Evolutionary conservation across 2,113 vertebrate genomes (phyloP).

Genomic region (Vidua chalybeata): DNA sequence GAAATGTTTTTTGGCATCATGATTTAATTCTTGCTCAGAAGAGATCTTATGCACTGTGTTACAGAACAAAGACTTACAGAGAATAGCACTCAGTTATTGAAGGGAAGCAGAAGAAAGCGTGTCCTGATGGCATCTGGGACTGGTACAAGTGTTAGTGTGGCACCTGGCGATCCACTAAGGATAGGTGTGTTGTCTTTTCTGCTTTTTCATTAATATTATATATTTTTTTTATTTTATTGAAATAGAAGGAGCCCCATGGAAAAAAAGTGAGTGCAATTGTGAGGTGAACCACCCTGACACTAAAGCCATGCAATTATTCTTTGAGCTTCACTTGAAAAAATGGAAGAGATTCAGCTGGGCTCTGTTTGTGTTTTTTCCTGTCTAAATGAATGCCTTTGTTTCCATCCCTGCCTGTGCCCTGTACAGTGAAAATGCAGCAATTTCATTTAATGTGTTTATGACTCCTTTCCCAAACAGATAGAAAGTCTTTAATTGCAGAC

Average conservation of each 20-base stretch:
- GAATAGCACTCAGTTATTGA: slow-evolving; percentile 1
- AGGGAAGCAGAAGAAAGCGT: slow-evolving; percentile 71
- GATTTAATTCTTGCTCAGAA: neutral
- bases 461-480: neutral
- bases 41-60: neutral
- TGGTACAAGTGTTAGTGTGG: slow-evolving; percentile 70
- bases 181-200: slow-evolving; percentile 73
- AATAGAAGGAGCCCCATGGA: neutral
- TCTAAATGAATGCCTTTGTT: neutral
- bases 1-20: neutral
- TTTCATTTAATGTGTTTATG: neutral
- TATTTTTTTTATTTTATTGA: neutral
- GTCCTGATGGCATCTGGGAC: slow-evolving; percentile 77
- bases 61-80: slow-evolving; percentile 35
- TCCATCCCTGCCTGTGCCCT: neutral
- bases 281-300: neutral
- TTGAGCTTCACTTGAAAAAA: neutral
- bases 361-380: neutral
- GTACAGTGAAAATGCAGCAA: neutral
- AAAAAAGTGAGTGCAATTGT: neutral
- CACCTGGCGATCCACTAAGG: slow-evolving; percentile 74
- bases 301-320: neutral
- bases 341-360: neutral
- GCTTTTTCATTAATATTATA: neutral
- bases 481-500: neutral